Conservation (phyloP, 37 sponge, comb jelly and placozoan species). For the Axinella damicornis region DNA sequence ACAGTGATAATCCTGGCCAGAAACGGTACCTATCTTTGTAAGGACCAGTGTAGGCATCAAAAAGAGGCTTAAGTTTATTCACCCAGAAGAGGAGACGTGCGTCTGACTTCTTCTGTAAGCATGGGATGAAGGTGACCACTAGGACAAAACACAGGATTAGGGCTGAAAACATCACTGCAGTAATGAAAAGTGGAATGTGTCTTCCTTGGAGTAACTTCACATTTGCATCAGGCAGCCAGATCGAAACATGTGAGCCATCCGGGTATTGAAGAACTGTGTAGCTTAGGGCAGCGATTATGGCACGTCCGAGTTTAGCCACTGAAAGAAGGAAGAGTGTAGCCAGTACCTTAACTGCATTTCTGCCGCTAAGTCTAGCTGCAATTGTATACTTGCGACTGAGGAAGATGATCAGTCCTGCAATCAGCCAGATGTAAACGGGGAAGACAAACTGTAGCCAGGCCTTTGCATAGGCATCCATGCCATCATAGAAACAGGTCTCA, state of each 20-base stretch:
- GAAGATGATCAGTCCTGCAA: conserved; percentile 12
- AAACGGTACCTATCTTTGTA: conserved; percentile 24
- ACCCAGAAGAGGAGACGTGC: conserved; percentile 4
- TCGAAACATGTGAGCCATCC: neutral
- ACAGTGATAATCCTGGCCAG: conserved; percentile 39
- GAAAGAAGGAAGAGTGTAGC: conserved; percentile 43
- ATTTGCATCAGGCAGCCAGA: conserved; percentile 21
- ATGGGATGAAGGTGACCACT: conserved; percentile 14
- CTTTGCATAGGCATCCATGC: conserved; percentile 14
- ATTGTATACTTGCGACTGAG: conserved; percentile 4
- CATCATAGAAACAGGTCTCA: conserved; percentile 38
- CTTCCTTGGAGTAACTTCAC: neutral
- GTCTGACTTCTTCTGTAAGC: conserved; percentile 15
- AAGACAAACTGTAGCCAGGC: conserved; percentile 54
- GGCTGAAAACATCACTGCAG: neutral
- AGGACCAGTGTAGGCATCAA: conserved; percentile 53
- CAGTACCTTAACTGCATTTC: conserved; percentile 28
- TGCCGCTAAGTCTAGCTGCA: conserved; percentile 3
- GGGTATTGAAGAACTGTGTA: neutral
- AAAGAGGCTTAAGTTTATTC: conserved; percentile 9
- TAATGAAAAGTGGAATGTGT: conserved; percentile 26
- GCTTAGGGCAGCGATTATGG: neutral
- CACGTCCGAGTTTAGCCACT: conserved; percentile 17
- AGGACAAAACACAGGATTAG: conserved; percentile 19
- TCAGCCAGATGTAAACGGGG: conserved; percentile 29